Conservation (phyloP, 2,113 vertebrate genomes). For the Sceloporus undulatus region DNA sequence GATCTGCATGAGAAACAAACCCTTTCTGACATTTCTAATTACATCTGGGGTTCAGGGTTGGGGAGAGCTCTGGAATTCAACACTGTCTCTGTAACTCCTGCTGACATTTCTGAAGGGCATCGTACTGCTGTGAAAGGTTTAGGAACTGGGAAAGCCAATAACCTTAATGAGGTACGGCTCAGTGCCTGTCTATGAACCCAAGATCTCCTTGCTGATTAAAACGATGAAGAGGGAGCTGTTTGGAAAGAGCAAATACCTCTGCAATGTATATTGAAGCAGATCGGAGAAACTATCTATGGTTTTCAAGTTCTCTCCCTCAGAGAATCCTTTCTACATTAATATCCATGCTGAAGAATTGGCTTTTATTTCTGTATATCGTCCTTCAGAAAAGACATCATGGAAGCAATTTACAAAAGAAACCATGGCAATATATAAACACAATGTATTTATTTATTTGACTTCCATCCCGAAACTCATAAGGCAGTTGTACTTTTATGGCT, state of each 20-base stretch:
- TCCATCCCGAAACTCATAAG: too few species aligned
- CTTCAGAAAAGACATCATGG: too few species aligned
- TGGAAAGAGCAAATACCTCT: not conserved
- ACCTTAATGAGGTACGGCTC: not conserved
- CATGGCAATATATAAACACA: too few species aligned
- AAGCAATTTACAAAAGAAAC: too few species aligned
- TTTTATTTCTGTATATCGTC: too few species aligned
- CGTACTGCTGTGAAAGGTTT: not conserved
- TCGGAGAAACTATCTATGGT: not conserved
- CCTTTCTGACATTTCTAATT: slow-evolving; percentile 65
- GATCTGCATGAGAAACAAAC: slow-evolving; percentile 36
- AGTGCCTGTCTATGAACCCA: rapidly evolving
- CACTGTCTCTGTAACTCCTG: slow-evolving; percentile 9
- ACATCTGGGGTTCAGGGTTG: slow-evolving; percentile 23
- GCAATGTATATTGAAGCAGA: not conserved
- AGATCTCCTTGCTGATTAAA: not conserved
- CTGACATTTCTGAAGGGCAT: slow-evolving; percentile 52
- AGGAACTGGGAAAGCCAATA: not conserved
- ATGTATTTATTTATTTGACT: too few species aligned
- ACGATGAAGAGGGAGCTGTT: not conserved
- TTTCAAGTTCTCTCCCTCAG: not conserved
- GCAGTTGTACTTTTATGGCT: too few species aligned
- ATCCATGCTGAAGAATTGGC: not conserved
- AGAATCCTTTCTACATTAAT: not conserved
- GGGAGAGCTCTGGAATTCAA: slow-evolving; percentile 13